A percentile compares a stretch with the other conserved stretches of the same genome.
These are phyloP conservation scores for Melanostoma mellinum DNA, from an alignment of 2,888 invertebrate species.

Conservation along the genomic window DNA sequence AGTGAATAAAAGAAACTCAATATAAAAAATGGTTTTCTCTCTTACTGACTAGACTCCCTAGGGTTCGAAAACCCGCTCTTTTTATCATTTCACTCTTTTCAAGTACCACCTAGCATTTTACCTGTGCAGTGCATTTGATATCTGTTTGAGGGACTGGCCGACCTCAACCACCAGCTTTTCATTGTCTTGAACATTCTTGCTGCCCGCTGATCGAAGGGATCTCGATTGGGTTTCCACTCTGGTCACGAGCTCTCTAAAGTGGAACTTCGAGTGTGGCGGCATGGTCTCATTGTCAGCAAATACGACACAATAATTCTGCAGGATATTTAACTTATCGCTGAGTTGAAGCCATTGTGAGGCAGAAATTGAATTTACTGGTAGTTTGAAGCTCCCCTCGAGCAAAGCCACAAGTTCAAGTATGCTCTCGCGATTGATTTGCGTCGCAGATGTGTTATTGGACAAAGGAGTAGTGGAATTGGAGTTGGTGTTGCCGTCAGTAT, in stretches of 20 bases:
- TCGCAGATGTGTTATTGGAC: slow-evolving; percentile 82
- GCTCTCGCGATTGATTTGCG: slow-evolving; percentile 83
- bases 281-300: slow-evolving; percentile 90
- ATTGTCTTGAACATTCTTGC: slow-evolving; percentile 87
- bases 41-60: slow-evolving; percentile 71
- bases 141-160: slow-evolving; percentile 82
- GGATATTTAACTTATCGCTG: slow-evolving; percentile 90
- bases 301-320: slow-evolving; percentile 91
- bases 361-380: slow-evolving; percentile 82
- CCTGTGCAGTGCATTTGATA: slow-evolving; percentile 82
- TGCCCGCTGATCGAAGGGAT: slow-evolving; percentile 87
- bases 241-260: slow-evolving; percentile 89
- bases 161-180: slow-evolving; percentile 88
- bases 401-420: slow-evolving; percentile 87
- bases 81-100: slow-evolving; percentile 18
- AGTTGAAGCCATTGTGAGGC: slow-evolving; percentile 90
- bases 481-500: slow-evolving; percentile 66
- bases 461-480: slow-evolving; percentile 73
- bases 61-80: slow-evolving; percentile 19
- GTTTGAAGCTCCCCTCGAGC: slow-evolving; percentile 86
- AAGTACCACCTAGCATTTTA: slow-evolving; percentile 75
- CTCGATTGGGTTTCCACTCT: slow-evolving; percentile 88
- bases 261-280: slow-evolving; percentile 93
- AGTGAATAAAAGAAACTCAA: slow-evolving; percentile 28
- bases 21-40: slow-evolving; percentile 62